phyloP scores from a whole-genome alignment of 2,113 vertebrate genomes.

The Pipra filicauda region DNA sequence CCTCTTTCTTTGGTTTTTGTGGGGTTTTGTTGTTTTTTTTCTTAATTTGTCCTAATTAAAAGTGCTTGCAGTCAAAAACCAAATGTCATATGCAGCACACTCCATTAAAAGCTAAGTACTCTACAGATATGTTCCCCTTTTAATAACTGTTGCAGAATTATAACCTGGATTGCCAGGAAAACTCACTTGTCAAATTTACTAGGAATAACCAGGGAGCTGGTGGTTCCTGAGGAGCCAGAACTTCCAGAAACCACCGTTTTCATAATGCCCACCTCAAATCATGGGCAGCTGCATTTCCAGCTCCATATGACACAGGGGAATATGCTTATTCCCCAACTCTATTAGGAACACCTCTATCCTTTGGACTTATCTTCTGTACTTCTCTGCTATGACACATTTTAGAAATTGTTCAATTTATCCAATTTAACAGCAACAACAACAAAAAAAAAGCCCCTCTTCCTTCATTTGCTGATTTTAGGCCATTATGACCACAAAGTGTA shows the following conservation, averaged over 20 bases:
- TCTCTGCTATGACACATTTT: not conserved
- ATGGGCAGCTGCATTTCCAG: not conserved
- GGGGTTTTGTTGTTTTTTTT: no score
- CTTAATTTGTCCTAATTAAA: not conserved
- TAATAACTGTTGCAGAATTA: not conserved
- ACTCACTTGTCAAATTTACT: not conserved
- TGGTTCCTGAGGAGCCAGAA: not conserved
- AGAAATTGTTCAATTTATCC: not conserved
- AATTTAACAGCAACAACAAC: not conserved
- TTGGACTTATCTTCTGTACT: not conserved
- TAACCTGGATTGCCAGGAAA: not conserved
- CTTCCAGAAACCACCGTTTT: not conserved
- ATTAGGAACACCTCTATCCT: not conserved
- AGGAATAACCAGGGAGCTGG: not conserved
- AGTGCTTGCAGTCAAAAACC: not conserved
- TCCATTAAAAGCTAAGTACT: not conserved
- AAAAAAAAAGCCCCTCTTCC: not conserved
- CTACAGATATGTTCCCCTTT: fast-evolving
- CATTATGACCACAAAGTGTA: not conserved
- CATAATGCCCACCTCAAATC: not conserved
- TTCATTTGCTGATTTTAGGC: not conserved
- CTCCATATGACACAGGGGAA: not conserved
- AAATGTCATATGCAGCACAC: not conserved
- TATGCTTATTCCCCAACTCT: not conserved
- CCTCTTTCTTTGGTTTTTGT: no score